Evolutionary conservation across 2,113 vertebrate genomes (phyloP).

Genomic region (Bufo gargarizans): DNA sequence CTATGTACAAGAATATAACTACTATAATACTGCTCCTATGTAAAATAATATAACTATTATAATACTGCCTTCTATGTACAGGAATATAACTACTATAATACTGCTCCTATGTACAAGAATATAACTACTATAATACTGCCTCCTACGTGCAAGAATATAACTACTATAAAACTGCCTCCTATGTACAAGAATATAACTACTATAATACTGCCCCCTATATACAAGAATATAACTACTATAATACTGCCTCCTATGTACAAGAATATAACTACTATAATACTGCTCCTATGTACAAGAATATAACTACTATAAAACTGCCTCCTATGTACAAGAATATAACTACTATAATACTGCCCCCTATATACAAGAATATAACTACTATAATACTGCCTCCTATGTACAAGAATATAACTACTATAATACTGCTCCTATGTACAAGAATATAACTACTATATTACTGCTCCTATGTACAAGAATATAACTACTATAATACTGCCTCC

Average conservation of each 20-base stretch:
- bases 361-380: neutral
- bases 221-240: conserved; percentile 3
- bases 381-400: neutral
- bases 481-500: neutral
- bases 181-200: conserved; percentile 1
- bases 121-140: conserved; percentile 10
- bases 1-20: conserved; percentile 7
- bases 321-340: neutral
- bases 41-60: conserved; percentile 6
- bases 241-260: neutral
- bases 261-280: conserved; percentile 5
- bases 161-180: neutral
- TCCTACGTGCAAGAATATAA: neutral
- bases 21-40: neutral
- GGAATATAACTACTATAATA: too few relatives aligned
- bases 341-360: neutral
- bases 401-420: conserved; percentile 8
- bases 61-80: neutral
- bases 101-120: conserved; percentile 3
- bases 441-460: conserved; percentile 1
- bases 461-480: neutral
- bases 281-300: neutral
- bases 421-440: neutral
- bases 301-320: neutral
- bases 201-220: neutral